Evolutionary conservation across 2,797 vertebrate species (phyloP).

Genomic region (Chloroceryle amazona): DNA sequence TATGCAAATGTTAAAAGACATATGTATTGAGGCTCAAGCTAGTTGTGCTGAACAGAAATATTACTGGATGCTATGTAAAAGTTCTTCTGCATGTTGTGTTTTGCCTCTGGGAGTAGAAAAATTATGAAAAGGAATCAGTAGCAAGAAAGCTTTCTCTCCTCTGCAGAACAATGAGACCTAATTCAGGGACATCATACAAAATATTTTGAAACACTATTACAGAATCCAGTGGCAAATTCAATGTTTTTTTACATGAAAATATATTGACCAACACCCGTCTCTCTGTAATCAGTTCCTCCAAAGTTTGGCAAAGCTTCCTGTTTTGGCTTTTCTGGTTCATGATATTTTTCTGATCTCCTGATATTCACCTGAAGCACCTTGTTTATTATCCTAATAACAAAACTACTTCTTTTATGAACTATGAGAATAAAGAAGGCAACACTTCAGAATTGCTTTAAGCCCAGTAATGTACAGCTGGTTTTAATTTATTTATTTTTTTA

Average conservation of each 20-base stretch:
- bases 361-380: not conserved
- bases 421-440: not conserved
- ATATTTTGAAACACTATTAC: not conserved
- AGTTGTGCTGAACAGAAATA: not conserved
- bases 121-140: not conserved
- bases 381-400: not conserved
- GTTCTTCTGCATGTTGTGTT: not conserved
- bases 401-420: not conserved
- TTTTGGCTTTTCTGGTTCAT: not conserved
- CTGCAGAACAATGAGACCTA: not conserved
- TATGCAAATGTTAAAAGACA: not conserved
- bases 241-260: not conserved
- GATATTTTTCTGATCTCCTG: not conserved
- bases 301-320: not conserved
- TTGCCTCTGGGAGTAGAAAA: not conserved
- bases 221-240: not conserved
- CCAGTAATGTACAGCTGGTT: not conserved
- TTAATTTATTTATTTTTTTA: not conserved
- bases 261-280: not conserved
- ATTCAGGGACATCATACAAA: not conserved
- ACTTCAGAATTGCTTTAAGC: not conserved
- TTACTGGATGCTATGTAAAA: not conserved
- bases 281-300: not conserved
- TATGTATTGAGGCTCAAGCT: not conserved
- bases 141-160: not conserved